phyloP scores from a whole-genome alignment of 2,888 invertebrate species.

The Drosophila birchii region DNA sequence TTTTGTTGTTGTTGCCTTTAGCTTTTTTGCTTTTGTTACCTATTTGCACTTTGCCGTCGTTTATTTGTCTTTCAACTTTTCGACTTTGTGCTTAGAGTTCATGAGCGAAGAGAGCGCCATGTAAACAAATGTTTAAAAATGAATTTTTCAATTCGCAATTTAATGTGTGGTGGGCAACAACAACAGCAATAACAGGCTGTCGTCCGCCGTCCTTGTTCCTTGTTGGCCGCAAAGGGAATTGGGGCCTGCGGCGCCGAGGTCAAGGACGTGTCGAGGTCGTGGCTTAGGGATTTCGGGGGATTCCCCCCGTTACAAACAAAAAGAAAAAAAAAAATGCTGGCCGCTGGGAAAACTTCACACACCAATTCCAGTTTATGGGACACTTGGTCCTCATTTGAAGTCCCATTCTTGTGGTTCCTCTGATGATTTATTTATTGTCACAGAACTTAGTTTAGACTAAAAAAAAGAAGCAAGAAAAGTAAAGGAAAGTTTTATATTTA shows the following conservation, averaged over 20 bases:
- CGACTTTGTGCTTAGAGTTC: conserved; percentile 71
- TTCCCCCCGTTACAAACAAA: not conserved
- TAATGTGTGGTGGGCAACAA: conserved; percentile 41
- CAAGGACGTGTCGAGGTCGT: conserved; percentile 43
- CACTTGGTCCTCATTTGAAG: conserved; percentile 32
- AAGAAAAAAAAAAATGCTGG: not conserved
- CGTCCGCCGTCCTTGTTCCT: not conserved
- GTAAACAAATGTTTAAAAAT: conserved; percentile 73
- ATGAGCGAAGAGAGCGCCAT: conserved; percentile 49
- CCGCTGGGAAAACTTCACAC: conserved; percentile 29
- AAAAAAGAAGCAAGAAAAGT: not conserved
- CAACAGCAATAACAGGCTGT: conserved; percentile 25
- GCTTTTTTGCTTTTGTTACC: conserved; percentile 48
- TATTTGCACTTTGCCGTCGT: conserved; percentile 67
- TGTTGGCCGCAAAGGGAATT: conserved; percentile 20
- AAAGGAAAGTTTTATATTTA: not conserved
- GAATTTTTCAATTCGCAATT: conserved; percentile 70
- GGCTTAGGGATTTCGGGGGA: not conserved
- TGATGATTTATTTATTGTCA: conserved; percentile 30
- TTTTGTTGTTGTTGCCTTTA: conserved; percentile 10
- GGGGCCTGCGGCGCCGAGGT: conserved; percentile 25
- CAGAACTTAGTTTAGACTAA: not conserved
- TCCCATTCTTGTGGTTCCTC: conserved; percentile 15
- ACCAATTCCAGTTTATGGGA: conserved; percentile 23
- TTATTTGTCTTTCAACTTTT: conserved; percentile 74